Base-by-base conservation (phyloP, 1,140 invertebrate genomes). In the Drosophila triauraria region DNA sequence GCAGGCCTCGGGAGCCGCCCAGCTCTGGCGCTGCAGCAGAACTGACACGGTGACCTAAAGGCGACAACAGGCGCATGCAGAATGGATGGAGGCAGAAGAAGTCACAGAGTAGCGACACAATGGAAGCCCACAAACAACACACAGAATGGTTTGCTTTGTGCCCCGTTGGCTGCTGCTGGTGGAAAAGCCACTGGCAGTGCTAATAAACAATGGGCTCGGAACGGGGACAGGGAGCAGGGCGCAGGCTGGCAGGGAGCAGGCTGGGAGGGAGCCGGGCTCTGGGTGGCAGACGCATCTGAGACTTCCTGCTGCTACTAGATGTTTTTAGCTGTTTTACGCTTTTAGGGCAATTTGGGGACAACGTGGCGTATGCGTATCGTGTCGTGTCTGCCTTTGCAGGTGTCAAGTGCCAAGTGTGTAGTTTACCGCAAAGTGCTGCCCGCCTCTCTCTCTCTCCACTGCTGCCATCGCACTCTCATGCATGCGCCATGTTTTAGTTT, bases 41-140 rank as follows among this genome's bases (percentile, higher is more conserved):
- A 61, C 43, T 81, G 80, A 82, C 80, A 68, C 69, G 67, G 68
- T 82, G 80, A 82, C 80, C 80, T 62, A 78, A 82, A 82, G 79
- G 80, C 80, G 68, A 78, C 75, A 74, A 82, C 68, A 82, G 68
- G 53, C 75, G 75, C 75, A 69, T 78, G 79, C 43, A 61, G 43
- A 58, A 40, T n/a, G 65, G 32, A 35, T 10, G 9, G 42, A n/a
- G 38, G 7, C 13, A 38, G 56, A 40, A 43, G 53, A 38, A 48
- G 38, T 17, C 43, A 20, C 53, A 54, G 51, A 54, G 51, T 32
- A 25, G 62, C 48, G 17, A 44, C n/a, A 67, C 51, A 75, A 80
- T 75, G 51, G 42, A 59, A 59, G 56, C 38, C 54, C 54, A 38
- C 53, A 78, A 51, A 78, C 32, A 53, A 46, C 76, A 77, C 54